A percentile compares a stretch with the other conserved stretches of the same genome.
These are phyloP conservation scores for Junonia oenone DNA, from an alignment of 2,888 invertebrate genomes.

Conservation along the genomic window DNA sequence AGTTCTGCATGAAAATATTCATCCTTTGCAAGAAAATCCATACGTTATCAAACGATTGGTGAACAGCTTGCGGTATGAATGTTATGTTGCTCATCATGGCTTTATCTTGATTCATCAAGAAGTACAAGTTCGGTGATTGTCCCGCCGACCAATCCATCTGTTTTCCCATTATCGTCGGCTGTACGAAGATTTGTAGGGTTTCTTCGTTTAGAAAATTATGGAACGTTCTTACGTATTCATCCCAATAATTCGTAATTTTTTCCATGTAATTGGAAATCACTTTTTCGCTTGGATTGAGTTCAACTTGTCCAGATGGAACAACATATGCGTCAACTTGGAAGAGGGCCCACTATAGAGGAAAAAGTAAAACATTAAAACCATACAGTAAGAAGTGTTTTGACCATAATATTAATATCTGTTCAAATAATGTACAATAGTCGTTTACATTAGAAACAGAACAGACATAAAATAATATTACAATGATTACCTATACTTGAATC, in stretches of 20 bases:
- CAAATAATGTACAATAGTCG: no score
- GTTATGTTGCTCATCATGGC: slow-evolving; percentile 74
- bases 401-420: no score
- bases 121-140: slow-evolving; percentile 84
- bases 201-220: slow-evolving; percentile 86
- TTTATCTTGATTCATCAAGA: slow-evolving; percentile 84
- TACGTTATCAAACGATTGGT: slow-evolving; percentile 81
- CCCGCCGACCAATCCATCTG: slow-evolving; percentile 88
- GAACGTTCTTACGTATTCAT: slow-evolving; percentile 83
- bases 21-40: slow-evolving; percentile 83
- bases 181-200: slow-evolving; percentile 85
- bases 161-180: slow-evolving; percentile 91
- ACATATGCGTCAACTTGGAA: slow-evolving; percentile 81
- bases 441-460: no score
- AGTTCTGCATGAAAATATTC: slow-evolving; percentile 82
- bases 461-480: no score
- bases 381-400: no score
- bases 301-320: slow-evolving; percentile 53
- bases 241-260: slow-evolving; percentile 83
- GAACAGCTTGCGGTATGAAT: slow-evolving; percentile 79
- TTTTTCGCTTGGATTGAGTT: slow-evolving; percentile 81
- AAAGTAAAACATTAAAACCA: no score
- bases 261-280: slow-evolving; percentile 79
- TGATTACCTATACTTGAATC: no score
- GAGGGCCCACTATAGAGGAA: slow-evolving; percentile 77